Evolutionary conservation across 1,140 invertebrate genomes (phyloP).

Genomic region (Cotesia vestalis): DNA sequence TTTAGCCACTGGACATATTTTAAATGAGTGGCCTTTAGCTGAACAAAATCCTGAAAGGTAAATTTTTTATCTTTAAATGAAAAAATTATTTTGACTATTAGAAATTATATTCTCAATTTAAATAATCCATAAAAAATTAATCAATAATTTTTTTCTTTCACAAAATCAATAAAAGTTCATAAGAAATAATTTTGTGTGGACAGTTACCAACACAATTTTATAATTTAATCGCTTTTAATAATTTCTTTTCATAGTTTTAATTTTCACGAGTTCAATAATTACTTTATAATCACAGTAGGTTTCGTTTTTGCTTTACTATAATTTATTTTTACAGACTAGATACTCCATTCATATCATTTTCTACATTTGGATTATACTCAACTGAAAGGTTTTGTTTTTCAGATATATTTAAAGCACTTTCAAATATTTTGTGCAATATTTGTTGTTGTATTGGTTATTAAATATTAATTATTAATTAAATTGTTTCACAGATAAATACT

Average conservation of each 20-base stretch:
- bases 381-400: slow-evolving; percentile 56
- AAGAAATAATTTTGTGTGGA: too few relatives aligned
- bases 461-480: too few relatives aligned
- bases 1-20: slow-evolving; percentile 71
- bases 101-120: slow-evolving; percentile 6
- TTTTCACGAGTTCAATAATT: background rate
- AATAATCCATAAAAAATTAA: background rate
- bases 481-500: too few relatives aligned
- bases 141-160: too few relatives aligned
- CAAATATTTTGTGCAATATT: slow-evolving; percentile 28
- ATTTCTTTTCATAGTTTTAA: too few relatives aligned
- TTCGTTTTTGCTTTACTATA: slow-evolving; percentile 18
- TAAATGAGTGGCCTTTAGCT: slow-evolving; percentile 67
- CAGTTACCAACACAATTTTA: too few relatives aligned
- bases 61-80: background rate
- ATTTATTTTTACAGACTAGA: slow-evolving; percentile 56
- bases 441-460: slow-evolving; percentile 10
- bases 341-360: slow-evolving; percentile 63
- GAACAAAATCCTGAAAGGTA: slow-evolving; percentile 61
- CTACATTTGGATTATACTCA: slow-evolving; percentile 59
- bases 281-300: background rate
- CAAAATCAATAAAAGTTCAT: too few relatives aligned
- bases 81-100: slow-evolving; percentile 3
- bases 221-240: too few relatives aligned
- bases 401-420: slow-evolving; percentile 21